Conservation (phyloP, 2,888 invertebrate species). For the Choreutis nemorana region DNA sequence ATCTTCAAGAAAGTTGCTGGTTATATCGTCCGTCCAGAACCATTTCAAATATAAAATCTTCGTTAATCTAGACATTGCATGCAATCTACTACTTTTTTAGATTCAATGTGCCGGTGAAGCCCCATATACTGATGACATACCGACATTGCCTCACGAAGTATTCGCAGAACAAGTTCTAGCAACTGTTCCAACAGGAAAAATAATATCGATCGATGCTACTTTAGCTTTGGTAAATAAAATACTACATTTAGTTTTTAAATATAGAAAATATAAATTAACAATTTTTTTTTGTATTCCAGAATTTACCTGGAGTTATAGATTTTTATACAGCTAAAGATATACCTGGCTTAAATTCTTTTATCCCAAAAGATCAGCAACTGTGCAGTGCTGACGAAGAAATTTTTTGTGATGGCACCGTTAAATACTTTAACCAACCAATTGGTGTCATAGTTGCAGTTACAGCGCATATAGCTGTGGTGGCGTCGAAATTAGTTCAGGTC, state of each 20-base stretch:
- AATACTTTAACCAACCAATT: constrained; percentile 71
- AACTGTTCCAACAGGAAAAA: constrained; percentile 57
- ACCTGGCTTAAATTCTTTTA: constrained; percentile 71
- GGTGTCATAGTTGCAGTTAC: constrained; percentile 70
- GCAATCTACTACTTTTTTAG: constrained; percentile 14
- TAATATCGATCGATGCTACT: constrained; percentile 66
- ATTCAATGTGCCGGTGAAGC: constrained; percentile 73
- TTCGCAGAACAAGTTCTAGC: constrained; percentile 71
- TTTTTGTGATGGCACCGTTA: constrained; percentile 55
- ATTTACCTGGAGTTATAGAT: constrained; percentile 67
- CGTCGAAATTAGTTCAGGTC: constrained; percentile 51
- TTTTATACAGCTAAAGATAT: constrained; percentile 71
- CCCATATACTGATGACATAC: constrained; percentile 70
- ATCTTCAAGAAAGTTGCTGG: no score
- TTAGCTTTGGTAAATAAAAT: constrained; percentile 71
- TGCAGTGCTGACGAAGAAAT: constrained; percentile 32
- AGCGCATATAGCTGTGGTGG: constrained; percentile 52
- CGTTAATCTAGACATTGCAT: no score
- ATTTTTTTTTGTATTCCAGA: constrained; percentile 36
- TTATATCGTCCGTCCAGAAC: no score
- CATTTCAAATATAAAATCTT: no score
- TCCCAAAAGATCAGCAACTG: constrained; percentile 18
- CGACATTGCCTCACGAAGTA: constrained; percentile 65
- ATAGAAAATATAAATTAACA: background rate
- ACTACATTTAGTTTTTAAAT: no score